Conservation (phyloP, 2,113 vertebrate species). For the Microtus pennsylvanicus region DNA sequence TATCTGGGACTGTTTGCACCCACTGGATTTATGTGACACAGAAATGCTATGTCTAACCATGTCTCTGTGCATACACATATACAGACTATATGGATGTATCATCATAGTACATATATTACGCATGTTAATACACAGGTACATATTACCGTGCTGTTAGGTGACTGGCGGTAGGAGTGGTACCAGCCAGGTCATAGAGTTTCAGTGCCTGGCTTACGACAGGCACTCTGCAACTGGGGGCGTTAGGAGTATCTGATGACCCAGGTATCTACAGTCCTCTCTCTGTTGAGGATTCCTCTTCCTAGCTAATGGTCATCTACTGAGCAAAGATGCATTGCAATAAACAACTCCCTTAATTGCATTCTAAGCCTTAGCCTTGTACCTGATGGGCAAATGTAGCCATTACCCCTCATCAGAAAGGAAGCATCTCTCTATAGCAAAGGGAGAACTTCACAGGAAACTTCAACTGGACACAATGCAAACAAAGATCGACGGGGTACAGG, state of each 20-base stretch:
- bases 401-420: background rate
- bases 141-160: background rate
- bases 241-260: background rate
- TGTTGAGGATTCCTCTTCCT: background rate
- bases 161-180: too few relatives aligned
- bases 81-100: background rate
- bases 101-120: too few relatives aligned
- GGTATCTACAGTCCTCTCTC: background rate
- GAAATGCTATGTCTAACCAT: background rate
- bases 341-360: background rate
- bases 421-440: too few relatives aligned
- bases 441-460: background rate
- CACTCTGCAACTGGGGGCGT: background rate
- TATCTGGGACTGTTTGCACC: background rate
- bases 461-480: background rate
- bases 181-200: background rate
- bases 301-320: background rate
- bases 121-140: background rate
- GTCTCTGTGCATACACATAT: background rate
- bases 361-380: background rate
- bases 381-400: background rate
- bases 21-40: too few relatives aligned
- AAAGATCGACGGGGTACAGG: too few relatives aligned
- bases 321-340: accelerated
- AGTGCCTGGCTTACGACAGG: accelerated